Conservation (phyloP, 1,140 invertebrate species). For the Marisa cornuarietis region DNA sequence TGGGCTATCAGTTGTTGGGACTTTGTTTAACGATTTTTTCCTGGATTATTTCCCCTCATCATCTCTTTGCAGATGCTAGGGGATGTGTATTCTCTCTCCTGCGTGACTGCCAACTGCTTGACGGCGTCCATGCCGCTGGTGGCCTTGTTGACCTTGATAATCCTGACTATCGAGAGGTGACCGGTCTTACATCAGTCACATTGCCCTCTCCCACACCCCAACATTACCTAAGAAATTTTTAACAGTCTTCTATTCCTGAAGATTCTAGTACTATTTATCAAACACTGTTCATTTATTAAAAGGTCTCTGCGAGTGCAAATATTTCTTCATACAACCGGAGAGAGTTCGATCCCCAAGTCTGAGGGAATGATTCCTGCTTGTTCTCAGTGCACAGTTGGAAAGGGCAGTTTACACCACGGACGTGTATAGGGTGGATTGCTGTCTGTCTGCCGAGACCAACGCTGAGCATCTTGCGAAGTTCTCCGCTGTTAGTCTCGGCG, state of each 20-base stretch:
- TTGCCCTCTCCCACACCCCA: not conserved
- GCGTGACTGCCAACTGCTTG: constrained; percentile 13
- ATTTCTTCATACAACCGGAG: too few relatives aligned
- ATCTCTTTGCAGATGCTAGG: constrained; percentile 1
- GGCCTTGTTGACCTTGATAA: constrained; percentile 2
- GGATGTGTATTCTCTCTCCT: not conserved
- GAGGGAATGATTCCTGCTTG: too few relatives aligned
- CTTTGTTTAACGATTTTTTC: not conserved
- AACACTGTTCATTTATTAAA: not conserved
- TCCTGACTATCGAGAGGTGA: constrained; percentile 4
- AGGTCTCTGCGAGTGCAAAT: not conserved
- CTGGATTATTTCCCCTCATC: not conserved
- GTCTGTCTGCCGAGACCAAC: too few relatives aligned
- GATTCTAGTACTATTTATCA: not conserved
- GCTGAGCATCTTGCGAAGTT: too few relatives aligned
- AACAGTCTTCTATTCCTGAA: too few relatives aligned
- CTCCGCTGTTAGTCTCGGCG: too few relatives aligned
- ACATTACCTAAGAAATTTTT: not conserved
- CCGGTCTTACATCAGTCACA: not conserved
- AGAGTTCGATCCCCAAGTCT: too few relatives aligned
- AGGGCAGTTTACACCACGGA: too few relatives aligned
- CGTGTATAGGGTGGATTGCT: too few relatives aligned
- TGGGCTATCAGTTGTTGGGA: not conserved
- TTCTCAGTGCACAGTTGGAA: too few relatives aligned
- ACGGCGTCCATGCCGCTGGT: not conserved